Evolutionary conservation across 35 echinoderm and acorn worm species (phyloP), one percentile per base, ranked within the genome.

Genomic region (Lytechinus pictus): DNA sequence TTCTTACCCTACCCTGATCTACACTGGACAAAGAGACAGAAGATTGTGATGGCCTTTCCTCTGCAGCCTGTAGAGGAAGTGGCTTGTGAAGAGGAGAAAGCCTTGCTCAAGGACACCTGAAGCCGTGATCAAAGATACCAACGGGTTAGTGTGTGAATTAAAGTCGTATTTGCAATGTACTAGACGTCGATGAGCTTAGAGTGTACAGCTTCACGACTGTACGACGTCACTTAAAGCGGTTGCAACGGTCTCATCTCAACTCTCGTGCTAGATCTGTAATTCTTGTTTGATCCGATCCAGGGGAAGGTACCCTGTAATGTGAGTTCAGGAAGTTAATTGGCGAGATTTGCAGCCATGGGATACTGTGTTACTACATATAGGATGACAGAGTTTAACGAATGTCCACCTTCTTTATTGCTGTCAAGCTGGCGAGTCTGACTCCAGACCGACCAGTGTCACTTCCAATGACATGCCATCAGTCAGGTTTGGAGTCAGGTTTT

Each of bases 1-100:
- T 96, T 99, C 28, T 92, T 99, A 27, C 98, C 98, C 0, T 95
- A 96, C 79, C 96, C 97, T 21, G 92, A 97, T 54, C 28, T 94
- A 10, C 97, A 94, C 51, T 97, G 96, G 95, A 96, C 97, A 1
- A 97, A 89, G 92, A 94, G 96, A 86, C 97, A 98, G 57, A 97
- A 95, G 55, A 93, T 93, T 27, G 57, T 93, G 92, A 93, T 93
- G 92, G 92, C 92, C 14, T 13, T 93, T 6, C 92, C 92, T 24
- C 28, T 93, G 9, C 29, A 93, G 27, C 52, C 92, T 4, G 53
- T 24, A 10, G 53, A 54, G 53, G 92, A 55, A 12, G 92, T 57
- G 52, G 52, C 27, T 16, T 52, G 52, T 44, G 92, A 93, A 5
- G 92, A 93, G 92, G 54, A 93, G 53, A 93, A 93, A 28, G 92